Evolutionary conservation across 2,888 invertebrate genomes (phyloP).

Genomic region (Drosophila birchii): DNA sequence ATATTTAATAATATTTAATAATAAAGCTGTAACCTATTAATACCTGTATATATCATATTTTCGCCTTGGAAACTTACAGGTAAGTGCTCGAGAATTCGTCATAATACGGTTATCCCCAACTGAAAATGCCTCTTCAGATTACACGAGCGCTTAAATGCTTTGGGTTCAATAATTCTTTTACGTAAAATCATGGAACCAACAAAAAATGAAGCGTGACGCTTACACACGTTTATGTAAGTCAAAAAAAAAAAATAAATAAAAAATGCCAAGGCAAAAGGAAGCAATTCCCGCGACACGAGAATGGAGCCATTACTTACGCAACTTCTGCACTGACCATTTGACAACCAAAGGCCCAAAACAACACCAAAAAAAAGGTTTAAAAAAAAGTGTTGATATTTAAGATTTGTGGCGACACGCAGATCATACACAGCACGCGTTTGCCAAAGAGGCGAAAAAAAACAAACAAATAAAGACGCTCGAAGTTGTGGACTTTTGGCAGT

Average conservation of each 20-base stretch:
- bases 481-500: constrained; percentile 42
- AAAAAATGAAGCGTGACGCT: constrained; percentile 28
- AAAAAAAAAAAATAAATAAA: not conserved
- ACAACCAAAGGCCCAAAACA: constrained; percentile 1
- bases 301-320: constrained; percentile 20
- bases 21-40: not conserved
- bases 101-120: constrained; percentile 60
- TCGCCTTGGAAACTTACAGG: not conserved
- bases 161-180: constrained; percentile 33
- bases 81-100: constrained; percentile 64
- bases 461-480: constrained; percentile 45
- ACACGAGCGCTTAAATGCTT: constrained; percentile 30
- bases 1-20: not conserved
- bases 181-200: constrained; percentile 6
- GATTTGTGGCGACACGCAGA: constrained; percentile 44
- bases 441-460: constrained; percentile 41
- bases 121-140: constrained; percentile 51
- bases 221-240: constrained; percentile 33
- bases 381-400: constrained; percentile 39
- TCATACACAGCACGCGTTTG: constrained; percentile 46
- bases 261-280: not conserved
- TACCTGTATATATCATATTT: not conserved
- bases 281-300: constrained; percentile 3
- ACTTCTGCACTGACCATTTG: constrained; percentile 16
- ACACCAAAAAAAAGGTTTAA: not conserved